Percentiles rank a stretch among this genome's conserved stretches.
These are phyloP conservation scores for Pseudoips prasinana DNA, from an alignment of 2,888 invertebrate species.

Conservation along the genomic window DNA sequence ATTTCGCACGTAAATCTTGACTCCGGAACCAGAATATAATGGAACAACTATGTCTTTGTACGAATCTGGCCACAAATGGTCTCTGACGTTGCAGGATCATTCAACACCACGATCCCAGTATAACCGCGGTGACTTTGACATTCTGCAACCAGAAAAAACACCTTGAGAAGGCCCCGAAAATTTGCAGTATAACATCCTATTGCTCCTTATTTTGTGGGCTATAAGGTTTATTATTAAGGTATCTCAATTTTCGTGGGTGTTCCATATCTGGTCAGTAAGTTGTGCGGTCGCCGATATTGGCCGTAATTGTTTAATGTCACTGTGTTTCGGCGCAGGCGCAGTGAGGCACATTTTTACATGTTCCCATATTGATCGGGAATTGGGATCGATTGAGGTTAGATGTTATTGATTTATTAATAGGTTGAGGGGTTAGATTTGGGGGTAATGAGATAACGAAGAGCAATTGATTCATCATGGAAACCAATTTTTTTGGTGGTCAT, in stretches of 20 bases:
- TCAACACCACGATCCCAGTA: constrained; percentile 26
- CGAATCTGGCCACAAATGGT: constrained; percentile 17
- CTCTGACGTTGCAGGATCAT: constrained; percentile 27
- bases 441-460: too few species aligned
- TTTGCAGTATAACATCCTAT: constrained; percentile 2
- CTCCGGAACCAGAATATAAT: constrained; percentile 25
- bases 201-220: constrained; percentile 6
- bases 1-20: constrained; percentile 23
- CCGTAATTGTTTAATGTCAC: constrained; percentile 66
- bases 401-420: constrained; percentile 10
- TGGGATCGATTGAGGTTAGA: constrained; percentile 24
- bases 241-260: constrained; percentile 7
- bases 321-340: constrained; percentile 40
- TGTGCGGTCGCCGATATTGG: constrained; percentile 58
- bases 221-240: constrained; percentile 16
- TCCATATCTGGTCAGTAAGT: constrained; percentile 15
- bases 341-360: constrained; percentile 18
- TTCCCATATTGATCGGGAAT: constrained; percentile 35
- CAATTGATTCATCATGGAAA: too few species aligned
- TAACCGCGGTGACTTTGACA: constrained; percentile 67
- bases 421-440: too few species aligned
- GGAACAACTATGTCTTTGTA: constrained; percentile 31
- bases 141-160: constrained; percentile 36
- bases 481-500: too few species aligned
- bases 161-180: constrained; percentile 4